Evolutionary conservation across 2,113 vertebrate genomes (phyloP).

Genomic region (Lampris incognitus): DNA sequence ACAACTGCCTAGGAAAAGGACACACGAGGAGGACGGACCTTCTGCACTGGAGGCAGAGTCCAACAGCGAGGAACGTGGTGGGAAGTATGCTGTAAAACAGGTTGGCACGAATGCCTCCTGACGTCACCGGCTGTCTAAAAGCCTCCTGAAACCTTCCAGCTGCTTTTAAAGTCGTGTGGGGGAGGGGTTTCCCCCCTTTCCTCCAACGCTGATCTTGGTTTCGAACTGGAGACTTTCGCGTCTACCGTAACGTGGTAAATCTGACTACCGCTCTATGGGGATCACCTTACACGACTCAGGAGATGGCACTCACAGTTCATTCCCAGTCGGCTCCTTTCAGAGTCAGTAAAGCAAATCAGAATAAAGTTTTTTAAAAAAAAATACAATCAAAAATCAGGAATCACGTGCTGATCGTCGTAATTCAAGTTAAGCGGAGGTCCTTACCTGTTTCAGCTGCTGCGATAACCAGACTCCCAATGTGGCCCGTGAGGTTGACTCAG

Average conservation of each 20-base stretch:
- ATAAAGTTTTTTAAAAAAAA: background rate
- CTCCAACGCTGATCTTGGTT: too few species aligned
- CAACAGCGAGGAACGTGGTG: slow-evolving; percentile 1
- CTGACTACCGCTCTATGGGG: background rate
- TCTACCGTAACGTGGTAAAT: too few species aligned
- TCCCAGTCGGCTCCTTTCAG: background rate
- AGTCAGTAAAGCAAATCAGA: background rate
- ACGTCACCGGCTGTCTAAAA: background rate
- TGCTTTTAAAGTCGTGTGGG: background rate
- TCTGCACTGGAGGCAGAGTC: background rate
- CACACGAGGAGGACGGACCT: too few species aligned
- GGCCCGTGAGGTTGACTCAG: slow-evolving; percentile 11
- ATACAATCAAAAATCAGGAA: background rate
- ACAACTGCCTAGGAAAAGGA: too few species aligned
- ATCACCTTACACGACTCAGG: background rate
- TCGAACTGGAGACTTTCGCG: too few species aligned
- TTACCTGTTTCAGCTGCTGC: slow-evolving; percentile 45
- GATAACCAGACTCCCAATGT: slow-evolving; percentile 1
- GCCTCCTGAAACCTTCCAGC: background rate
- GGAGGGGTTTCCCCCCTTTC: background rate
- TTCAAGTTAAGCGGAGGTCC: background rate
- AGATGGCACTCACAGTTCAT: slow-evolving; percentile 10
- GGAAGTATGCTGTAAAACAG: slow-evolving; percentile 72
- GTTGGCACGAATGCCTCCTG: slow-evolving; percentile 47
- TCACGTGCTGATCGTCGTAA: too few species aligned